Conservation (phyloP, 2,113 vertebrate species). For the Eidolon helvum region DNA sequence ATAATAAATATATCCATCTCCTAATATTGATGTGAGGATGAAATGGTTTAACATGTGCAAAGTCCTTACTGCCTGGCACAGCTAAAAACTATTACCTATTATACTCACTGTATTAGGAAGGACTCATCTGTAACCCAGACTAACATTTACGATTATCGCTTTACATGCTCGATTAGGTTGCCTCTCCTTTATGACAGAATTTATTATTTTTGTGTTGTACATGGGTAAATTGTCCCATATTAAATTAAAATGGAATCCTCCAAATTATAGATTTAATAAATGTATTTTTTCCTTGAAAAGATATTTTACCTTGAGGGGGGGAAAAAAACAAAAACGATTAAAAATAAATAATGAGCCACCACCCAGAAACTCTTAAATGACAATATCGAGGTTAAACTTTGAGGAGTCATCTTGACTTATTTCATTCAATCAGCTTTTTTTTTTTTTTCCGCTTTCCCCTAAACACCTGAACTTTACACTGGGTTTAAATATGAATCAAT, state of each 20-base stretch:
- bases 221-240: background rate
- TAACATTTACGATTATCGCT: background rate
- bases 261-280: background rate
- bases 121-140: too few species aligned
- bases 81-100: background rate
- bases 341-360: background rate
- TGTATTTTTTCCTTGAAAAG: background rate
- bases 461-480: constrained; percentile 70
- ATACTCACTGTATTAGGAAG: background rate
- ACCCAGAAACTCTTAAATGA: constrained; percentile 26
- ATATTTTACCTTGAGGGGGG: background rate
- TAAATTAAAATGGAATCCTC: background rate
- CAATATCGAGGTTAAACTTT: constrained; percentile 40
- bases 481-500: constrained; percentile 81
- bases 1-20: background rate
- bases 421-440: constrained; percentile 65
- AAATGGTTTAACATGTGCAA: background rate
- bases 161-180: background rate
- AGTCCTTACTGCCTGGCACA: background rate
- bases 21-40: background rate
- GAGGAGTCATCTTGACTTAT: constrained; percentile 61
- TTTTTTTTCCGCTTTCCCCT: constrained; percentile 51
- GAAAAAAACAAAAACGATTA: background rate
- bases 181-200: background rate
- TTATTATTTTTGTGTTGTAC: background rate